Conservation (phyloP, 2,888 invertebrate genomes). For the Orthosia cruda region DNA sequence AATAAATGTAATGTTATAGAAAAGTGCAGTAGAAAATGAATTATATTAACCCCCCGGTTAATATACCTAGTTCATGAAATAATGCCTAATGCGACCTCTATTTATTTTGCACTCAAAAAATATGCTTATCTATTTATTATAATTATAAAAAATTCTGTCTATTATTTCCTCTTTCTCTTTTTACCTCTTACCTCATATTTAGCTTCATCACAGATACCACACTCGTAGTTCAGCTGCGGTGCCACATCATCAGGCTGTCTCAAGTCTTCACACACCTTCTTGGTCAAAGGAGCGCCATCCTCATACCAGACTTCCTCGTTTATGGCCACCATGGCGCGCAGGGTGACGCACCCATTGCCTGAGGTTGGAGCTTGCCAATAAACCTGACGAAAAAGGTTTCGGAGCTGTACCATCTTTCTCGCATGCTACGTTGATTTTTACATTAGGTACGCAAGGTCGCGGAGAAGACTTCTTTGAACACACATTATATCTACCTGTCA, state of each 20-base stretch:
- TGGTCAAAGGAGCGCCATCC: constrained; percentile 83
- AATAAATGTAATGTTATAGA: not conserved
- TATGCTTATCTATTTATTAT: too few species aligned
- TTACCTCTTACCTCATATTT: constrained; percentile 84
- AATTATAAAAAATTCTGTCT: too few species aligned
- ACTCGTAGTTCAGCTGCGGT: constrained; percentile 83
- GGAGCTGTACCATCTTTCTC: not conserved
- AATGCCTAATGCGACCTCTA: too few species aligned
- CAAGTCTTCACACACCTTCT: constrained; percentile 84
- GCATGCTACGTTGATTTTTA: not conserved
- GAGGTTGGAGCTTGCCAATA: constrained; percentile 88
- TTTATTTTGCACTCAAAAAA: too few species aligned
- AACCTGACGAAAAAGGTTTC: constrained; percentile 73
- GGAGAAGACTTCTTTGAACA: not conserved
- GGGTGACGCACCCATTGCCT: constrained; percentile 85
- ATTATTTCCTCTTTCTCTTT: too few species aligned
- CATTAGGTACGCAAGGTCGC: not conserved
- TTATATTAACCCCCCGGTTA: too few species aligned
- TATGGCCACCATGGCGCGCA: constrained; percentile 87
- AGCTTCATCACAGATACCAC: constrained; percentile 86
- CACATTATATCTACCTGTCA: too few species aligned
- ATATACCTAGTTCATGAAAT: too few species aligned
- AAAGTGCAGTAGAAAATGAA: not conserved
- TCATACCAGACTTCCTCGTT: constrained; percentile 86
- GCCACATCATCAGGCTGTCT: constrained; percentile 87